These are phyloP conservation scores for Isurus oxyrinchus DNA, from an alignment of 2,113 vertebrate genomes.

Conservation along the genomic window DNA sequence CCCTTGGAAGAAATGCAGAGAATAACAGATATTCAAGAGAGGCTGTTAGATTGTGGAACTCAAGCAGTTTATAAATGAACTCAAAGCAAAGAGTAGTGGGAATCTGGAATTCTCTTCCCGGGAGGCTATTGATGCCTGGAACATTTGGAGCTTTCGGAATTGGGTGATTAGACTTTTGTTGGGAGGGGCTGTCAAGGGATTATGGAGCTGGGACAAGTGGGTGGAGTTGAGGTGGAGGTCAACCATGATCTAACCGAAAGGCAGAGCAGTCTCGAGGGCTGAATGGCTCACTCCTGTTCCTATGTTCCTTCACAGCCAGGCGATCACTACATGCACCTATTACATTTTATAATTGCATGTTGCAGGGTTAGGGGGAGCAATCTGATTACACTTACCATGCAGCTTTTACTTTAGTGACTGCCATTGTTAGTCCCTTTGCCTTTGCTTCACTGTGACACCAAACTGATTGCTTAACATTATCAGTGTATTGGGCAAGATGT, in stretches of 20 bases:
- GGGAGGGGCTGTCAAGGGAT: not conserved
- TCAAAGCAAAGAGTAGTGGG: not conserved
- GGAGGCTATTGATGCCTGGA: not conserved
- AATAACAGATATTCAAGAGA: constrained; percentile 17
- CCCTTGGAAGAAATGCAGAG: constrained; percentile 4
- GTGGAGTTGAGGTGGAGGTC: not conserved
- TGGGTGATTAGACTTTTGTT: not conserved
- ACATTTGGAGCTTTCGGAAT: not conserved
- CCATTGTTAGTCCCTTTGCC: not conserved
- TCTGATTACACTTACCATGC: not conserved
- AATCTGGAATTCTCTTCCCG: not conserved
- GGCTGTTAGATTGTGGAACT: not conserved
- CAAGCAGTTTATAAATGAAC: not conserved
- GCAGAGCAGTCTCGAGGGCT: not conserved
- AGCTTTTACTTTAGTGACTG: not conserved
- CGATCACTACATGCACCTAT: not conserved
- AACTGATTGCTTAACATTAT: not conserved
- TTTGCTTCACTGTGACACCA: not conserved
- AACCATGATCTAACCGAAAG: not conserved
- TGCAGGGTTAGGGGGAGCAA: not conserved
- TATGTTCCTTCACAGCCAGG: not conserved
- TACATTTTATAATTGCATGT: not conserved
- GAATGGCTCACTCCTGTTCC: not conserved
- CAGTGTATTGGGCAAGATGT: not conserved
- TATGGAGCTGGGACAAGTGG: not conserved